These are phyloP conservation scores for Anguilla marmorata DNA, from an alignment of 2,797 vertebrate genomes.

Conservation along the genomic window DNA sequence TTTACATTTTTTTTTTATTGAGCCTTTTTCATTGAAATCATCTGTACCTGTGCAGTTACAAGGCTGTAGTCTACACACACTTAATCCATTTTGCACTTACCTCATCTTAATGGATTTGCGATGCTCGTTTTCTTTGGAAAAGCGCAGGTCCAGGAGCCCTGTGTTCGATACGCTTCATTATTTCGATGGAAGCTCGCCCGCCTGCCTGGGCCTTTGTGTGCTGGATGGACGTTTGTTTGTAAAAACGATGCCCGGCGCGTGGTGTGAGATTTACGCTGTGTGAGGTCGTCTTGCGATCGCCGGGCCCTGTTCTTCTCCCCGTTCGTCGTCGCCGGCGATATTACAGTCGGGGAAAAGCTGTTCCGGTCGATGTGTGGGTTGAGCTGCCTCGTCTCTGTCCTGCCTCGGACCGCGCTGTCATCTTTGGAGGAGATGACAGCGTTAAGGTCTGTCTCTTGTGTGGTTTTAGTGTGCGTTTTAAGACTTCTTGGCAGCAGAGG, in stretches of 20 bases:
- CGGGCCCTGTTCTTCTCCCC: background rate
- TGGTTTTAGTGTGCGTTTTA: background rate
- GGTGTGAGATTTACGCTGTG: background rate
- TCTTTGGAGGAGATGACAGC: background rate
- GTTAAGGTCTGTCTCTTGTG: background rate
- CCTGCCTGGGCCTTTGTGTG: background rate
- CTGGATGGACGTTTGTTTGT: background rate
- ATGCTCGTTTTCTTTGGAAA: background rate
- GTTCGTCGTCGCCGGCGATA: background rate
- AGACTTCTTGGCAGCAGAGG: background rate
- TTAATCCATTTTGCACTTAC: background rate
- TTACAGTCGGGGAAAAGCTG: background rate
- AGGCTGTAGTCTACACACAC: background rate
- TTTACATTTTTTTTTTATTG: background rate
- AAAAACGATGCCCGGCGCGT: background rate
- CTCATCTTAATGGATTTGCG: conserved; percentile 5
- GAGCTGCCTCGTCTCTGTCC: background rate
- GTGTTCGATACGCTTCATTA: background rate
- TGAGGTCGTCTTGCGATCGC: no score
- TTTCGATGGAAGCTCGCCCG: background rate
- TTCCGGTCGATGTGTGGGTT: background rate
- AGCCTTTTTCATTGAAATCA: background rate
- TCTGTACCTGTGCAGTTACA: background rate
- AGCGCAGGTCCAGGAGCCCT: background rate
- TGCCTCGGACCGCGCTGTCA: background rate